Conservation (phyloP, 2,888 invertebrate genomes). For the Oscheius onirici region DNA sequence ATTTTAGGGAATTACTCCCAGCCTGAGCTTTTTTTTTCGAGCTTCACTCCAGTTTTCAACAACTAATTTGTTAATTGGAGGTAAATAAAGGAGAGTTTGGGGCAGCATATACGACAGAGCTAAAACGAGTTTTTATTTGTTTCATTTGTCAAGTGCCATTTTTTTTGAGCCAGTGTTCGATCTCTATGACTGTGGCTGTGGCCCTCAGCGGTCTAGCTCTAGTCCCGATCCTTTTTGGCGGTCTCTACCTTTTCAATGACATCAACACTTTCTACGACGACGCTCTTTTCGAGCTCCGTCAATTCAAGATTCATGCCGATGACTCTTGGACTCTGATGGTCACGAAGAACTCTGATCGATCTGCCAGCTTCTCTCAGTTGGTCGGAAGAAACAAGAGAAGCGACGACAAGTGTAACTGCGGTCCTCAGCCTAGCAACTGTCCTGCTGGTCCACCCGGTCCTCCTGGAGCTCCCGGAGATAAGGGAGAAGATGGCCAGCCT, state of each 20-base stretch:
- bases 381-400: slow-evolving; percentile 19
- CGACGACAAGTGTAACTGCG: slow-evolving; percentile 41
- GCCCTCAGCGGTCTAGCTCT: slow-evolving; percentile 26
- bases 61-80: no score
- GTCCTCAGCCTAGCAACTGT: slow-evolving; percentile 46
- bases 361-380: slow-evolving; percentile 9
- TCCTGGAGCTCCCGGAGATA: slow-evolving; percentile 44
- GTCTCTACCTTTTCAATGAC: slow-evolving; percentile 50
- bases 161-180: no score
- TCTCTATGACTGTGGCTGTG: slow-evolving; percentile 13
- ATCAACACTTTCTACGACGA: slow-evolving; percentile 59
- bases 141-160: no score
- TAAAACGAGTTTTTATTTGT: no score
- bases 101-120: no score
- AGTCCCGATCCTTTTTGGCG: slow-evolving; percentile 22
- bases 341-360: not conserved
- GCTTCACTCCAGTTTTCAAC: no score
- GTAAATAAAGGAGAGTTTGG: no score
- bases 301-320: slow-evolving; percentile 43
- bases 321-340: slow-evolving; percentile 12
- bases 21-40: no score
- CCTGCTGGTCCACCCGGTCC: slow-evolving; percentile 55
- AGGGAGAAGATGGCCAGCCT: slow-evolving; percentile 28
- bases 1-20: no score
- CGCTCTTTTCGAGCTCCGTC: slow-evolving; percentile 53